Percentiles rank a stretch among this genome's conserved stretches.
Conservation (phyloP, 2,113 vertebrate genomes). For the Narcine bancroftii region DNA sequence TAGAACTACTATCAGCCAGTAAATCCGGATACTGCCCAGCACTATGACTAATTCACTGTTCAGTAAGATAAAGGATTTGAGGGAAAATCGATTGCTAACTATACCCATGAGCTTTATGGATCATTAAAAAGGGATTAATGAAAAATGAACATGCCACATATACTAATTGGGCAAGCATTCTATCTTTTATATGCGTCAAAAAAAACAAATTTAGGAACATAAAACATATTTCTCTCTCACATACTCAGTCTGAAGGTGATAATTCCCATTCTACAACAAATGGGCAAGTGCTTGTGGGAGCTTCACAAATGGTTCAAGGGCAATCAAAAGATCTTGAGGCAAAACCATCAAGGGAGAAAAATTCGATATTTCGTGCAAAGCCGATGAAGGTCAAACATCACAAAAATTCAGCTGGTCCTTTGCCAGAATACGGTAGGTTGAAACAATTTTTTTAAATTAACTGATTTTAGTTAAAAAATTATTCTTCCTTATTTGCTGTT, state of each 20-base stretch:
- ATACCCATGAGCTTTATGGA: not conserved
- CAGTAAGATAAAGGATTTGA: conserved; percentile 34
- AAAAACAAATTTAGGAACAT: conserved; percentile 16
- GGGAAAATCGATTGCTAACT: not conserved
- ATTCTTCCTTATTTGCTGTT: too few species aligned
- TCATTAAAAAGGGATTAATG: conserved; percentile 6
- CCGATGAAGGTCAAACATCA: conserved; percentile 48
- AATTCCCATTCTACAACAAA: conserved; percentile 40
- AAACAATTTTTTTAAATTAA: not conserved
- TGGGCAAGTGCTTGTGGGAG: conserved; percentile 46
- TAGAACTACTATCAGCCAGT: conserved; percentile 65
- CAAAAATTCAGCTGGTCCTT: conserved; percentile 48
- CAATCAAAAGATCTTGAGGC: conserved; percentile 45
- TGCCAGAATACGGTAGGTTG: conserved; percentile 48
- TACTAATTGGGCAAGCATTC: not conserved
- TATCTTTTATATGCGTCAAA: not conserved
- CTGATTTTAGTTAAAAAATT: not conserved
- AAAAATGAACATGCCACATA: not conserved
- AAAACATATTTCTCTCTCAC: not conserved
- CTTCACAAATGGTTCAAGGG: conserved; percentile 41
- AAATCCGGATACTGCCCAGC: conserved; percentile 67
- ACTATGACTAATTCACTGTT: conserved; percentile 69
- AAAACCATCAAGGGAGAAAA: conserved; percentile 1
- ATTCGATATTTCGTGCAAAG: conserved; percentile 44
- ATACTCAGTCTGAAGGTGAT: conserved; percentile 45